Conservation (phyloP, 1,140 invertebrate species). For the Caenorhabditis tropicalis region DNA sequence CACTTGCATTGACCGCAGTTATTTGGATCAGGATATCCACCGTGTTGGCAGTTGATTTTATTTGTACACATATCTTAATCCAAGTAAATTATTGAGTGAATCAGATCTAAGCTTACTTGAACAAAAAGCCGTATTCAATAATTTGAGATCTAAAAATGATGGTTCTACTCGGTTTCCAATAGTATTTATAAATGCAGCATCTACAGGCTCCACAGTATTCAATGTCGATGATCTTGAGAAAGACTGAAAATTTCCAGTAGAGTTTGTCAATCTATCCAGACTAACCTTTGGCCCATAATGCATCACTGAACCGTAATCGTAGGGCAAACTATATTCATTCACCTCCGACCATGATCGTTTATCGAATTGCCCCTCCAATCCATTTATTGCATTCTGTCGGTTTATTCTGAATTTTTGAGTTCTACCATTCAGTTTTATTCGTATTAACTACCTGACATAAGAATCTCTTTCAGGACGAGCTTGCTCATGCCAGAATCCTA, state of each 20-base stretch:
- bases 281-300: conserved; percentile 54
- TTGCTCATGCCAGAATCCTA: conserved; percentile 72
- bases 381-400: conserved; percentile 31
- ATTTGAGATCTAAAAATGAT: conserved; percentile 56
- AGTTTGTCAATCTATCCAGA: no score
- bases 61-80: conserved; percentile 32
- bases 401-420: neutral
- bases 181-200: conserved; percentile 48
- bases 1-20: conserved; percentile 58
- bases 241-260: conserved; percentile 44
- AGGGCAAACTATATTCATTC: conserved; percentile 54
- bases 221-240: conserved; percentile 14
- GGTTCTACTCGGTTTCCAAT: conserved; percentile 54
- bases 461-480: conserved; percentile 62
- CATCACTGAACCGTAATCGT: conserved; percentile 59
- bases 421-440: neutral
- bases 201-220: conserved; percentile 49
- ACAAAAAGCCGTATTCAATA: conserved; percentile 43
- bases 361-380: conserved; percentile 48
- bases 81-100: neutral
- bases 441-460: conserved; percentile 50
- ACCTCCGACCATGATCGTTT: conserved; percentile 46
- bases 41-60: conserved; percentile 41
- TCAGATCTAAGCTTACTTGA: neutral
- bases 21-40: conserved; percentile 62